Conservation (phyloP, 2,797 vertebrate genomes). For the Pitangus sulphuratus region DNA sequence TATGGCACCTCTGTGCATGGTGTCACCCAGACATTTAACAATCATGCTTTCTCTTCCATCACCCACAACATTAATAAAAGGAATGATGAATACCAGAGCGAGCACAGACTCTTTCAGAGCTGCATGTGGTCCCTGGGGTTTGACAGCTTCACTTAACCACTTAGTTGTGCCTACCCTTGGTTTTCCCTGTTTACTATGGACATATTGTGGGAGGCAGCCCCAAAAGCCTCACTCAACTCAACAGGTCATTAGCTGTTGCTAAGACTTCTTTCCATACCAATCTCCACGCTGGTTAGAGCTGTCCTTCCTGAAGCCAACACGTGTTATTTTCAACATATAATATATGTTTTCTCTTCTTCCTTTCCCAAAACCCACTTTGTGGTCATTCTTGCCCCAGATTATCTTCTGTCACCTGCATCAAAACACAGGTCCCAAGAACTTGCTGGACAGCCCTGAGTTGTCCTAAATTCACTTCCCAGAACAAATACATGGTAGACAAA, state of each 20-base stretch:
- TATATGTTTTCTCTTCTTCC: background rate
- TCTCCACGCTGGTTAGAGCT: background rate
- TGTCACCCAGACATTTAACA: background rate
- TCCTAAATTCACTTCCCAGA: background rate
- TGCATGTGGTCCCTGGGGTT: rapidly evolving
- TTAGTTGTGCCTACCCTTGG: background rate
- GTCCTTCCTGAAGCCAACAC: background rate
- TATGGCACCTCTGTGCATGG: background rate
- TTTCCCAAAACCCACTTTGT: background rate
- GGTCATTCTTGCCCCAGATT: background rate
- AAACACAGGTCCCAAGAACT: background rate
- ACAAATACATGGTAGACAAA: background rate
- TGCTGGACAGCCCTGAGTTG: background rate
- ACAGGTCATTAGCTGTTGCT: background rate
- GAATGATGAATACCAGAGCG: background rate
- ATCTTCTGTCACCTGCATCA: background rate
- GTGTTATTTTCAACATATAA: background rate
- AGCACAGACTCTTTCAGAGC: background rate
- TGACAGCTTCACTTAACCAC: background rate
- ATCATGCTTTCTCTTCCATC: background rate
- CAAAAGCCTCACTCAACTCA: background rate
- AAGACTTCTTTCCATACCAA: background rate
- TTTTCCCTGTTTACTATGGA: background rate
- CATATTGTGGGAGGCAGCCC: background rate
- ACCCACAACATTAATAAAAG: background rate